Base-by-base conservation (phyloP, 1,140 invertebrate genomes). In the Phymastichus coffea region DNA sequence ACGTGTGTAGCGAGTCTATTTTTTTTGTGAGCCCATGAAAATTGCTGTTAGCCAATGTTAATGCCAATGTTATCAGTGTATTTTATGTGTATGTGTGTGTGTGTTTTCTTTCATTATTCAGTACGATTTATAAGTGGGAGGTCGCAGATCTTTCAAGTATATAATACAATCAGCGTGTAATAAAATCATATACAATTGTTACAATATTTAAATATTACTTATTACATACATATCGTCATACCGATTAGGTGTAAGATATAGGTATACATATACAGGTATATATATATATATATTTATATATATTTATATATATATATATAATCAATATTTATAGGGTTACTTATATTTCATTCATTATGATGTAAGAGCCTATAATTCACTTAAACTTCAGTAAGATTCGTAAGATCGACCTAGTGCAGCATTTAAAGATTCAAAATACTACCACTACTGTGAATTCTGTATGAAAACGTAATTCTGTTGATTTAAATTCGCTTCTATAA, bases 111-210 rank as follows among this genome's bases (percentile, higher is more conserved):
- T 55, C 60, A 49, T 62, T 55, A 56, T 43, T 63, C 52, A 60
- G 52, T 63, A 69, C 63, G 64, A 75, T 72, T 74, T 76, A 78
- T 70, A 79, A 78, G 76, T 79, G 77, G 76, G 76, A 78, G 73
- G 76, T 78, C 75, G 73, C 76, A 78, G 75, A 78, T 80, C 72
- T 74, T 77, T 77, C 71, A 76, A 52, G 74, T 75, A 79, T 79
- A 79, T 79, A 77, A 78, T 80, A 80, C 78, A 79, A 78, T 78
- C 76, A 79, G 76, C 75, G 71, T 79, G 73, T 78, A 79, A 72
- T 78, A 79, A 79, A 79, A 79, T 79, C 77, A 79, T 79, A 79
- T 79, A 79, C 77, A 79, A 78, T 79, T 79, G 75, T 79, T 79
- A 79, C 77, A 79, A 79, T 79, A 77, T 78, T 79, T 78, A 79